Percentiles rank a stretch among this genome's conserved stretches.
phyloP scores from a whole-genome alignment of 2,113 vertebrate genomes.

The Hepsetus odoe region DNA sequence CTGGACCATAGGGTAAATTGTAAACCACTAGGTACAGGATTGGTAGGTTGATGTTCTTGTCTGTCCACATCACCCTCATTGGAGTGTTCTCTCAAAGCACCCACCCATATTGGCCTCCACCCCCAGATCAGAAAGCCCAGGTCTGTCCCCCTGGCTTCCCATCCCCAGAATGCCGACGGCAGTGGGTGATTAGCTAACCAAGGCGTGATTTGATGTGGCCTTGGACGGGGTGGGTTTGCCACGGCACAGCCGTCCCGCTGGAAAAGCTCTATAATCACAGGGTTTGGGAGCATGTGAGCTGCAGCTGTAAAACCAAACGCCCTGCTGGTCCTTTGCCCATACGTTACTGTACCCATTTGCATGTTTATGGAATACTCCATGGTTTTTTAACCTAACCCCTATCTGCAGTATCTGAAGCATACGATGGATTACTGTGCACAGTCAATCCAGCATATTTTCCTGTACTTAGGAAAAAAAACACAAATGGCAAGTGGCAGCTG shows the following conservation, averaged over 20 bases:
- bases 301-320: constrained; percentile 38
- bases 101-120: constrained; percentile 45
- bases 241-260: constrained; percentile 1
- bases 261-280: constrained; percentile 51
- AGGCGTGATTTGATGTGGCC: constrained; percentile 51
- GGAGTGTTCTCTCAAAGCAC: constrained; percentile 8
- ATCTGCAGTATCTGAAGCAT: background rate
- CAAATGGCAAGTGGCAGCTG: background rate
- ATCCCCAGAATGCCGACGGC: background rate
- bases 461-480: background rate
- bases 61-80: constrained; percentile 13
- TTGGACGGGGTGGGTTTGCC: constrained; percentile 37
- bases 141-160: constrained; percentile 1
- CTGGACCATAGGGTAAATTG: constrained; percentile 11
- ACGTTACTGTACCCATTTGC: background rate
- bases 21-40: background rate
- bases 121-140: constrained; percentile 27
- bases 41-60: background rate
- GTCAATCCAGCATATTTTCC: no score
- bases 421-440: background rate
- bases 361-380: background rate
- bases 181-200: constrained; percentile 37
- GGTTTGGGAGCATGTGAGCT: constrained; percentile 15
- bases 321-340: background rate
- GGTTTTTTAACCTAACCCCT: background rate